Conservation (phyloP, 1,140 invertebrate species). For the Temnothorax nylanderi region DNA sequence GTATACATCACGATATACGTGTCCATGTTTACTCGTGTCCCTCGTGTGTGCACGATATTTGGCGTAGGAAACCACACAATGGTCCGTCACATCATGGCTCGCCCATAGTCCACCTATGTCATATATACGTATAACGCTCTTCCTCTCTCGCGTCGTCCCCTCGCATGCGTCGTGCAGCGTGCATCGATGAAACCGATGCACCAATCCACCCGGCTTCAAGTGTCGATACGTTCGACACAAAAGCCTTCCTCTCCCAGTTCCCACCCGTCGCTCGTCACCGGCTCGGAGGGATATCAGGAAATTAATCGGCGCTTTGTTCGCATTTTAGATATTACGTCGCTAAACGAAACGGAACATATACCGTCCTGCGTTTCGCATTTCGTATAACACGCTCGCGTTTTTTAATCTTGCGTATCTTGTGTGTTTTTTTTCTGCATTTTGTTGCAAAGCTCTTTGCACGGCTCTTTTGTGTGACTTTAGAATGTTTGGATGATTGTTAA, state of each 20-base stretch:
- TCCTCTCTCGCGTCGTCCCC: neutral
- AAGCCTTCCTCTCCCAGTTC: constrained; percentile 26
- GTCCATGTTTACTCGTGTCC: constrained; percentile 57
- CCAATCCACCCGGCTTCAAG: constrained; percentile 49
- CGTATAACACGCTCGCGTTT: neutral
- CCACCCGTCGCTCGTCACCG: neutral
- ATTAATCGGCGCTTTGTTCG: constrained; percentile 55
- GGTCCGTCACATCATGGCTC: constrained; percentile 70
- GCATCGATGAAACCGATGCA: constrained; percentile 51
- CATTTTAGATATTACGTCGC: constrained; percentile 47
- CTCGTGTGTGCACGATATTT: constrained; percentile 69
- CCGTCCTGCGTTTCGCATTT: neutral
- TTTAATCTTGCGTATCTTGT: neutral
- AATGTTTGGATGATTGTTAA: neutral
- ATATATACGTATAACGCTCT: constrained; percentile 37
- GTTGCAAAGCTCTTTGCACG: neutral
- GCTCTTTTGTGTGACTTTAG: neutral
- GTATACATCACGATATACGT: constrained; percentile 45
- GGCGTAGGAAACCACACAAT: constrained; percentile 74
- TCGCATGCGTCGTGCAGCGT: neutral
- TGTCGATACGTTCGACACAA: constrained; percentile 58
- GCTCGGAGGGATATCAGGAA: constrained; percentile 31
- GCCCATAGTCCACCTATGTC: constrained; percentile 58
- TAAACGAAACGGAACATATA: neutral
- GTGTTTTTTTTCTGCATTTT: neutral